Conservation (phyloP, 2,113 vertebrate genomes). For the Pseudorectes ferrugineus region DNA sequence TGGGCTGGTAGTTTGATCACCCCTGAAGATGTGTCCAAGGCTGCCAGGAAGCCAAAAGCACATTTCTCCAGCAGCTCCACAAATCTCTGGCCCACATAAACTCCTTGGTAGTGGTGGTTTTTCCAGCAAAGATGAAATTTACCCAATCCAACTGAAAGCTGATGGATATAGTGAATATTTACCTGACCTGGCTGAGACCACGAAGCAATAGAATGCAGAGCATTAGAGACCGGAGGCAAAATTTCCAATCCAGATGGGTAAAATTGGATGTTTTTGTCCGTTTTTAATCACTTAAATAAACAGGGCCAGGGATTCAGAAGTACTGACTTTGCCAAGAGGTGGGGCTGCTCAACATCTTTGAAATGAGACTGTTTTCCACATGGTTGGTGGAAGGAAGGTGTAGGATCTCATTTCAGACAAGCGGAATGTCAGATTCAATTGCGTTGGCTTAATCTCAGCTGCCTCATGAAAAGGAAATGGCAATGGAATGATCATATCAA, state of each 20-base stretch:
- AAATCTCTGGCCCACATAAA: background rate
- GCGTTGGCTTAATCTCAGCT: background rate
- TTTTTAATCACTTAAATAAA: background rate
- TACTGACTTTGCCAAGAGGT: background rate
- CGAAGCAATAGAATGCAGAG: background rate
- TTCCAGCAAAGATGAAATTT: background rate
- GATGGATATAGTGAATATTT: background rate
- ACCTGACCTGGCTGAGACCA: background rate
- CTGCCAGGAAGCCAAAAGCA: background rate
- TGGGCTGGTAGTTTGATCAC: background rate
- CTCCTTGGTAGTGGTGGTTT: background rate
- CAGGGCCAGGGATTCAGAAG: background rate
- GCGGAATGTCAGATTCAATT: background rate
- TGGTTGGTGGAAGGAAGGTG: background rate
- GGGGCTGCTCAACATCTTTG: background rate
- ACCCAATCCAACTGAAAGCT: background rate
- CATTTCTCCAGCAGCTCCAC: background rate
- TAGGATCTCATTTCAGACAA: background rate
- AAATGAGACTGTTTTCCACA: background rate
- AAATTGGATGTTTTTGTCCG: background rate
- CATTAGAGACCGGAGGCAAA: background rate
- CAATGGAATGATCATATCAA: background rate
- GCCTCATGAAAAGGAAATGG: background rate
- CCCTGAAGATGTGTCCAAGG: background rate
- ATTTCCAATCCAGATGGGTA: background rate